Conservation (phyloP, 2,113 vertebrate species). For the Myotis brandtii region DNA sequence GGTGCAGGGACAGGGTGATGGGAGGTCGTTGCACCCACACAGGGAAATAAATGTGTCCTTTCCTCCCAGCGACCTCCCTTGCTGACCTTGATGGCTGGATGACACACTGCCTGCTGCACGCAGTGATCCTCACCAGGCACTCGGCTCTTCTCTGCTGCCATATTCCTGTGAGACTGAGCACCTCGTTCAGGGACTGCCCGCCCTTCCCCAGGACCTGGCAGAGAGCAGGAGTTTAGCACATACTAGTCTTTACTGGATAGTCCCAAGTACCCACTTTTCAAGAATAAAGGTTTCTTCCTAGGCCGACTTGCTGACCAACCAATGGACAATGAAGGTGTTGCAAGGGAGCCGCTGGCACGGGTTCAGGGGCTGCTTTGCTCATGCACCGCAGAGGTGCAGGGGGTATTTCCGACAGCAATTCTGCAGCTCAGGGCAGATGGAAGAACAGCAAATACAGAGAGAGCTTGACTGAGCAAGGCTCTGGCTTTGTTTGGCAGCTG, state of each 20-base stretch:
- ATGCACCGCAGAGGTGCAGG: neutral
- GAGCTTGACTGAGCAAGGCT: neutral
- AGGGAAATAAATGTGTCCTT: neutral
- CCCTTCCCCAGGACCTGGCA: neutral
- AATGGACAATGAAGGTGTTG: neutral
- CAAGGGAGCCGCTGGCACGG: neutral
- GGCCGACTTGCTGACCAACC: neutral
- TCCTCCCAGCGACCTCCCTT: neutral
- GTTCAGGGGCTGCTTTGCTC: neutral
- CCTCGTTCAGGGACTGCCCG: neutral
- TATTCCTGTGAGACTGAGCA: no score
- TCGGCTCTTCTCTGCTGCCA: fast-evolving
- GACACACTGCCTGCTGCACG: fast-evolving
- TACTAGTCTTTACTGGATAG: neutral
- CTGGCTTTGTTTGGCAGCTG: constrained; percentile 67
- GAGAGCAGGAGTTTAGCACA: neutral
- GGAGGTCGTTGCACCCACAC: neutral
- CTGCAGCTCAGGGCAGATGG: neutral
- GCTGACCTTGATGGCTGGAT: neutral
- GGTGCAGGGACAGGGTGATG: neutral
- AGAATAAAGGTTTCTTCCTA: constrained; percentile 15
- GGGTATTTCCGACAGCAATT: constrained; percentile 26
- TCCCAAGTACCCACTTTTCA: neutral
- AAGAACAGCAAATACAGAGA: neutral
- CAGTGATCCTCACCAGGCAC: neutral